Evolutionary conservation across 1,140 invertebrate species (phyloP).

Genomic region (Pomacea maculata): DNA sequence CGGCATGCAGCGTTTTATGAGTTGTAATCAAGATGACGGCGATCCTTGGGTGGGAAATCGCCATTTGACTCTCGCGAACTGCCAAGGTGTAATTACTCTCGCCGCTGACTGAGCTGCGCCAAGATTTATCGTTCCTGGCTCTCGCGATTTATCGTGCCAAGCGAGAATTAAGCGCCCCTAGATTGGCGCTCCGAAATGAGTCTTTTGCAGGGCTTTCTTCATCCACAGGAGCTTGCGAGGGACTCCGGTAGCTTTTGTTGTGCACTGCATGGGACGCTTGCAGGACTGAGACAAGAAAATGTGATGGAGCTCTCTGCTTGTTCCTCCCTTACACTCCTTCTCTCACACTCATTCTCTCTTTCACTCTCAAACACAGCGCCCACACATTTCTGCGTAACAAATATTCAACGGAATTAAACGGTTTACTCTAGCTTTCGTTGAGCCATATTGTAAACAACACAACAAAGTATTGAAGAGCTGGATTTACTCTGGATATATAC

Average conservation of each 20-base stretch:
- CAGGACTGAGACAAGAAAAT: background rate
- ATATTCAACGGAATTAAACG: background rate
- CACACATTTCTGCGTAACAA: background rate
- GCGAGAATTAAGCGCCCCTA: background rate
- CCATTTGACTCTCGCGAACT: too few relatives aligned
- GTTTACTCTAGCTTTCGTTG: background rate
- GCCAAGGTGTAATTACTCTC: too few relatives aligned
- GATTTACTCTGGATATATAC: too few relatives aligned
- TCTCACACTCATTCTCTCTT: constrained; percentile 1
- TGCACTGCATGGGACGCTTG: background rate
- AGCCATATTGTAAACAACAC: background rate
- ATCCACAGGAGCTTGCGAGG: background rate
- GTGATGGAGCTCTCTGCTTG: background rate
- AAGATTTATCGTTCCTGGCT: background rate
- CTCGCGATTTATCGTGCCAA: background rate
- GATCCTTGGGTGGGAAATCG: too few relatives aligned
- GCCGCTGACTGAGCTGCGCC: too few relatives aligned
- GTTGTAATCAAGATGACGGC: too few relatives aligned
- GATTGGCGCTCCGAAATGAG: background rate
- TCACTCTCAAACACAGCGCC: background rate
- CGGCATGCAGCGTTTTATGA: too few relatives aligned
- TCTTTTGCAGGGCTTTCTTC: background rate
- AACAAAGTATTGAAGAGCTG: too few relatives aligned
- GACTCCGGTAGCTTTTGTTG: background rate
- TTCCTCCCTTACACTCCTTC: background rate